phyloP scores from a whole-genome alignment of 2,113 vertebrate species.

The Pycnonotus jocosus region DNA sequence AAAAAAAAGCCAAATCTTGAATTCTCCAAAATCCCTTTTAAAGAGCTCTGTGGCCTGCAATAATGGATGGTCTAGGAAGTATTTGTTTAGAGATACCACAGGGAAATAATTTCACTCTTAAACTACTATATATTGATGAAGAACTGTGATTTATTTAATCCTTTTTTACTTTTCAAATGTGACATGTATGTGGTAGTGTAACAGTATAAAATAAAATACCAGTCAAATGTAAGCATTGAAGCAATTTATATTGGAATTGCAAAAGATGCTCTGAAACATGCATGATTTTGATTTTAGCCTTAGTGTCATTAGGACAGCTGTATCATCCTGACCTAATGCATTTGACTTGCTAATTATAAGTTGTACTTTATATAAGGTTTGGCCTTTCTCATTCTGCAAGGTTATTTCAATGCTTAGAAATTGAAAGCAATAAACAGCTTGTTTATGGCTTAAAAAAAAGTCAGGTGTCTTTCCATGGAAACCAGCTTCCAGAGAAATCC shows the following conservation, averaged over 20 bases:
- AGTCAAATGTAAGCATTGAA: not conserved
- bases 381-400: not conserved
- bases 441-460: not conserved
- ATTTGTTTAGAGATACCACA: not conserved
- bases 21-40: not conserved
- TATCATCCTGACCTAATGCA: not conserved
- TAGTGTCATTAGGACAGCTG: not conserved
- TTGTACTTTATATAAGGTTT: not conserved
- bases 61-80: not conserved
- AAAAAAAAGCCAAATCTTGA: not conserved
- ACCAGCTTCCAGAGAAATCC: not conserved
- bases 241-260: not conserved
- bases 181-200: not conserved
- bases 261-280: not conserved
- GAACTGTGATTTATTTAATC: not conserved
- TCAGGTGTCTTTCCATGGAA: constrained; percentile 38
- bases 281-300: not conserved
- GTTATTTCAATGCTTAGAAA: not conserved
- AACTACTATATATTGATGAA: not conserved
- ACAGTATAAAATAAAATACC: not conserved
- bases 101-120: not conserved
- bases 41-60: not conserved
- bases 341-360: not conserved
- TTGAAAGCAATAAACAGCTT: not conserved
- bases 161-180: not conserved